Percentiles rank a stretch among this genome's conserved stretches.
phyloP scores from a whole-genome alignment of 2,113 vertebrate genomes.

The Lepidothrix coronata region DNA sequence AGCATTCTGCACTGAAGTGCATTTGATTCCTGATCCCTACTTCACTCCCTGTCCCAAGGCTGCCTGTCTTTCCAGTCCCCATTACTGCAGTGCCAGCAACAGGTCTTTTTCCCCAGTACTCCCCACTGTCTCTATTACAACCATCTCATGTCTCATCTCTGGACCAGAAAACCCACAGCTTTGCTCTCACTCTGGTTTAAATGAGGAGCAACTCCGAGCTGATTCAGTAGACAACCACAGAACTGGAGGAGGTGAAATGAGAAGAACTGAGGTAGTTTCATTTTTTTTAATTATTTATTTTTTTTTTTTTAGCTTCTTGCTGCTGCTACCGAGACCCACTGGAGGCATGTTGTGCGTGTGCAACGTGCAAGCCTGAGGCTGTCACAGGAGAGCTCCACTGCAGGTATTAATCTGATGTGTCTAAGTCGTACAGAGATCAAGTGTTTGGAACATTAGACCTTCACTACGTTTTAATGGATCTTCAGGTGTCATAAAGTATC shows the following conservation, averaged over 20 bases:
- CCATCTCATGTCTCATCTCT: rapidly evolving
- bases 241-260: rapidly evolving
- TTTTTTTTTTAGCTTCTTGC: neutral
- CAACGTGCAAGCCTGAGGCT: neutral
- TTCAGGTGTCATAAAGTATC: neutral
- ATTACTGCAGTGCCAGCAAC: rapidly evolving
- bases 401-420: neutral
- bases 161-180: neutral
- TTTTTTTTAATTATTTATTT: too few relatives aligned
- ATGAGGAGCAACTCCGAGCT: rapidly evolving
- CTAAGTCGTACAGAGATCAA: neutral
- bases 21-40: rapidly evolving
- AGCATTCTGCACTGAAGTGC: rapidly evolving
- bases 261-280: rapidly evolving
- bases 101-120: neutral
- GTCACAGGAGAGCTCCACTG: rapidly evolving
- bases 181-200: rapidly evolving
- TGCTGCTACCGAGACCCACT: neutral
- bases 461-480: neutral
- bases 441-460: neutral
- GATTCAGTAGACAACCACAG: neutral
- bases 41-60: neutral
- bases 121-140: rapidly evolving
- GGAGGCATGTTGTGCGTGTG: rapidly evolving
- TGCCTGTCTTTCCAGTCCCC: neutral